Evolutionary conservation across 2,113 vertebrate species (phyloP), one percentile per base, ranked within the genome.

Genomic region (Cyanocitta stelleri): DNA sequence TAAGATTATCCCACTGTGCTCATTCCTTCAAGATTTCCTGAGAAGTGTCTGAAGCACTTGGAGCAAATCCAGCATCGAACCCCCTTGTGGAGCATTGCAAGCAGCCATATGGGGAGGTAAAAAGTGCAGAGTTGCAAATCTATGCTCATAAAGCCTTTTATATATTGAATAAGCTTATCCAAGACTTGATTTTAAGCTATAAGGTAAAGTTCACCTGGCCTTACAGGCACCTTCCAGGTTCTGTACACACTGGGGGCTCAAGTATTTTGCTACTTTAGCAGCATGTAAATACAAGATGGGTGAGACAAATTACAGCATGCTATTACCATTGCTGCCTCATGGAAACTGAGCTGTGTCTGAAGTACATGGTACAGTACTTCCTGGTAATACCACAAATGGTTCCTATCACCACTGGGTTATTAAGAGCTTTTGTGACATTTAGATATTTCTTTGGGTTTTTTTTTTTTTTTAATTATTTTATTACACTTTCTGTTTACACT

Each of bases 401-500:
- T 82, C 43, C 32, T 96, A 66, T 94, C 90, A 95, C 51, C 30
- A 51, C 62, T 58, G 74, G 14, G 10, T 75, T 78, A 69, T 35
- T 66, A 71, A 56, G 27, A 78, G 35, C 24, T 90, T 81, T 93
- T 69, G 30, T 52, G 69, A 76, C 54, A 85, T 89, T 92, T 62
- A 71, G 21, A 32, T 54, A 43, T 77, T 90, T 61, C 10, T 0
- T n/a, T 62, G 11, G 44, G n/a, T n/a, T n/a, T n/a, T 7, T 44
- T 3, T 1, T 13, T 44, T 39, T 19, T 3, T 74, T 27, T 4
- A 11, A 29, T 22, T 9, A 22, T 39, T 69, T 92, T 71, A 67
- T 93, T 92, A 43, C 33, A 41, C 27, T 88, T 90, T 90, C n/a
- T 76, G 41, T 89, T 96, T 96, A 89, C 35, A 62, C 4, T 85